phyloP scores from a whole-genome alignment of 2,888 invertebrate genomes.

The Dichetophora obliterata region DNA sequence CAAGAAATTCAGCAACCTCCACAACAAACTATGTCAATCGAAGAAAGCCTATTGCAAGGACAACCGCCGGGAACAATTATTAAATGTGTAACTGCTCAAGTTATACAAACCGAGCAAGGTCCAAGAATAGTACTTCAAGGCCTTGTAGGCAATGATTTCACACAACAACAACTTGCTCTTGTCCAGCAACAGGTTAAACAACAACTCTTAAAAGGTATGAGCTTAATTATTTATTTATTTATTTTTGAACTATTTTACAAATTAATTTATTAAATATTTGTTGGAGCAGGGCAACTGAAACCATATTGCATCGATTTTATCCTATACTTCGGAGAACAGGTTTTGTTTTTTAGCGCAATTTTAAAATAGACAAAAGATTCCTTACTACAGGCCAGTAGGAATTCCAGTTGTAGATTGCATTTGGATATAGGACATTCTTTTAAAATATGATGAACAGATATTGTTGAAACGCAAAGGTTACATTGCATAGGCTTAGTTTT shows the following conservation, averaged over 20 bases:
- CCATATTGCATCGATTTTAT: no score
- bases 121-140: conserved; percentile 90
- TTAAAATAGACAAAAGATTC: no score
- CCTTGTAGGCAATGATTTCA: conserved; percentile 84
- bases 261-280: no score
- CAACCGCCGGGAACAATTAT: conserved; percentile 89
- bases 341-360: no score
- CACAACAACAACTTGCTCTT: conserved; percentile 83
- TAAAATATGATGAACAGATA: no score
- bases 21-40: conserved; percentile 71
- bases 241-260: neutral
- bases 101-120: conserved; percentile 86
- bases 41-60: conserved; percentile 80
- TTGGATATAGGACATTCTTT: no score
- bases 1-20: conserved; percentile 34
- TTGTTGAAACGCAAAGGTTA: no score
- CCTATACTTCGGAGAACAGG: no score
- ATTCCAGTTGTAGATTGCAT: no score
- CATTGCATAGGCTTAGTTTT: no score
- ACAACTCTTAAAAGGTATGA: conserved; percentile 83
- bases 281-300: no score
- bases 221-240: conserved; percentile 28
- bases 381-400: no score
- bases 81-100: conserved; percentile 89
- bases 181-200: conserved; percentile 93